Base-by-base conservation (phyloP, 2,113 vertebrate species). In the Odontophorus gujanensis region DNA sequence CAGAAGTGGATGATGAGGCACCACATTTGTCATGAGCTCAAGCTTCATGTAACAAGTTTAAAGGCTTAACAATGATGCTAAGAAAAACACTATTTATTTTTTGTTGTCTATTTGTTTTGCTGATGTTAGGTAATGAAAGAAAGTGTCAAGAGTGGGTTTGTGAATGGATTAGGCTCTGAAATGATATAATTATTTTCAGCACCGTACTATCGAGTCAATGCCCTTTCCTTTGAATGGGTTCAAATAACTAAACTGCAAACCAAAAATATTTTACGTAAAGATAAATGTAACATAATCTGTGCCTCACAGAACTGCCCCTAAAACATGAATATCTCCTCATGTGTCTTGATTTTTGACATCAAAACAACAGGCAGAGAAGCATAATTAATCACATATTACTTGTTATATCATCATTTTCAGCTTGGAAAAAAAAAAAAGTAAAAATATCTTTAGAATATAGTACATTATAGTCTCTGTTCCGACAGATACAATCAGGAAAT, bases 141-240 rank as follows among this genome's bases (percentile, higher is more conserved):
- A 62, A 76, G 1, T 58, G 3, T 51, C 25, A 72, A 45, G 8
- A 62, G 10, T 0, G 0, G 10, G 0, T 1, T 59, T 83, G 45
- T 65, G 12, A 8, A 45, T 47, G 34, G 5, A 45, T 74, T 58
- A 43, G 30, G 6, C 11, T 71, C 65, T 83, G 50, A 83, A 77
- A 81, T 11, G 20, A 32, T 42, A 5, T 5, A 51, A 43, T 40
- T 74, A 3, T 13, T 81, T 80, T 48, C 30, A 32, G 17, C 38
- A 36, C 25, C 26, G 21, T 51, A 26, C 68, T 28, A 78, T 13
- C 59, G 13, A 92, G 7, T 18, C 17, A 38, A 36, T 71, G 8
- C 3, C 4, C 24, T 71, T 90, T 73, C 6, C 6, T 84, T 73
- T 61, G 19, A 75, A 20, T 25, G 55, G 3, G 63, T 62, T 90